Percentiles rank a stretch among this genome's conserved stretches.
Conservation (phyloP, 2,888 invertebrate genomes). For the Drosophila mulleri region DNA sequence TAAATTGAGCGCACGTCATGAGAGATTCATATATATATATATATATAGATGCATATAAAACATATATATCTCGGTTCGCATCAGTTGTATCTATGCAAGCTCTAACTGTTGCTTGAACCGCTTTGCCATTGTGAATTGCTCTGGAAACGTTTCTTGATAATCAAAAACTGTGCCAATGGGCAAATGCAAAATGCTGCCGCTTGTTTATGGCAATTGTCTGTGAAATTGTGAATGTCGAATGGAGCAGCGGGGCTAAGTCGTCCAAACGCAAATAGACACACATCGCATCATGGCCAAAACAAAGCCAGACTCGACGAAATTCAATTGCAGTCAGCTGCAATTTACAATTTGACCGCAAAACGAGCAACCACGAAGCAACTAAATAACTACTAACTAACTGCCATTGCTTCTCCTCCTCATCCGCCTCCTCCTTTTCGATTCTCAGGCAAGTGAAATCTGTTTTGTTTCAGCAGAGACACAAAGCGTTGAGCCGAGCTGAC, state of each 20-base stretch:
- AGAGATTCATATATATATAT: conserved; percentile 2
- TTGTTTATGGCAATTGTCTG: conserved; percentile 55
- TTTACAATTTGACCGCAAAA: conserved; percentile 75
- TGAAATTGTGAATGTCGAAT: conserved; percentile 50
- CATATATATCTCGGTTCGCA: conserved; percentile 7
- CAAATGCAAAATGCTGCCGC: conserved; percentile 44
- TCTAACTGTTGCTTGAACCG: conserved; percentile 27
- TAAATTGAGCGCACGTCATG: conserved; percentile 72
- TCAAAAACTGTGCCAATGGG: conserved; percentile 69
- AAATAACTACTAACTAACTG: conserved; percentile 43
- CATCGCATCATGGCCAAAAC: conserved; percentile 37
- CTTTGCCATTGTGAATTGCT: conserved; percentile 56
- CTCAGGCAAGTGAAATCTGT: conserved; percentile 65
- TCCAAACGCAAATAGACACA: conserved; percentile 14
- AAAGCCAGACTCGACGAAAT: conserved; percentile 50
- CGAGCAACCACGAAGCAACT: conserved; percentile 27
- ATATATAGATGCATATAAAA: no score
- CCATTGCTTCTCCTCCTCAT: not conserved
- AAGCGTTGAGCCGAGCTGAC: conserved; percentile 1
- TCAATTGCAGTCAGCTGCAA: conserved; percentile 64
- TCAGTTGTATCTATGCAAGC: conserved; percentile 12
- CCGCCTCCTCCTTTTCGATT: not conserved
- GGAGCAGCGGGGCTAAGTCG: not conserved
- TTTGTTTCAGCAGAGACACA: conserved; percentile 45
- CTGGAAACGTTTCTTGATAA: conserved; percentile 56